phyloP scores from a whole-genome alignment of 2,113 vertebrate genomes.

The Pseudois nayaur region DNA sequence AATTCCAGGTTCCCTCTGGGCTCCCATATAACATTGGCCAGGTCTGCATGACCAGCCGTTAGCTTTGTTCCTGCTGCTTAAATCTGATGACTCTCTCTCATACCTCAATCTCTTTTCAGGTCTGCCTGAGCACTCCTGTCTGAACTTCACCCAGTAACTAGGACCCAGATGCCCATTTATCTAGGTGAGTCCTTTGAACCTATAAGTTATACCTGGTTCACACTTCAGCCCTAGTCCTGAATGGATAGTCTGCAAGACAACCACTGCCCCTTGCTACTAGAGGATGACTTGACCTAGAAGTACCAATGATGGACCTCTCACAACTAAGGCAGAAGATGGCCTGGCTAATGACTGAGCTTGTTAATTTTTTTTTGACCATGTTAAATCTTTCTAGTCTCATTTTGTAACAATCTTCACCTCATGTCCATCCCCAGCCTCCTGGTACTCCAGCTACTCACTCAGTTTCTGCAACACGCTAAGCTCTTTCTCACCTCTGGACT shows the following conservation, averaged over 20 bases:
- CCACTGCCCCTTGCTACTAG: not conserved
- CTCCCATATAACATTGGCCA: not conserved
- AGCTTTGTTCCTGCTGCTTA: not conserved
- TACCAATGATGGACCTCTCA: not conserved
- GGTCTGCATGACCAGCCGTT: not conserved
- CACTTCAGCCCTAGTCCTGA: not conserved
- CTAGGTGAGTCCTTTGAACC: not conserved
- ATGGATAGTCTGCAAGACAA: not conserved
- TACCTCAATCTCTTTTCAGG: not conserved
- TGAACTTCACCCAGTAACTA: not conserved
- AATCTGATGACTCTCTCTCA: not conserved
- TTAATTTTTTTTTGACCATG: not conserved
- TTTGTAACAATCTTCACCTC: not conserved
- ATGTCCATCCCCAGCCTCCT: not conserved
- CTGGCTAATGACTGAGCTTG: not conserved
- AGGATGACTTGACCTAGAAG: not conserved
- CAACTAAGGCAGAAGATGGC: not conserved
- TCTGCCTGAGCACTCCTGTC: not conserved
- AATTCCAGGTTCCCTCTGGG: not conserved
- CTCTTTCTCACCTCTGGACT: not conserved
- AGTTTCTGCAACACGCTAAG: not conserved
- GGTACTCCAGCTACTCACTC: not conserved
- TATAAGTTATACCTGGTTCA: not conserved
- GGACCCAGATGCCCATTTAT: not conserved
- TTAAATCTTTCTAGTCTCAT: not conserved